Percentiles rank a stretch among this genome's conserved stretches.
These are phyloP conservation scores for Typhlomys cinereus DNA, from an alignment of 2,113 vertebrate species.

Conservation along the genomic window DNA sequence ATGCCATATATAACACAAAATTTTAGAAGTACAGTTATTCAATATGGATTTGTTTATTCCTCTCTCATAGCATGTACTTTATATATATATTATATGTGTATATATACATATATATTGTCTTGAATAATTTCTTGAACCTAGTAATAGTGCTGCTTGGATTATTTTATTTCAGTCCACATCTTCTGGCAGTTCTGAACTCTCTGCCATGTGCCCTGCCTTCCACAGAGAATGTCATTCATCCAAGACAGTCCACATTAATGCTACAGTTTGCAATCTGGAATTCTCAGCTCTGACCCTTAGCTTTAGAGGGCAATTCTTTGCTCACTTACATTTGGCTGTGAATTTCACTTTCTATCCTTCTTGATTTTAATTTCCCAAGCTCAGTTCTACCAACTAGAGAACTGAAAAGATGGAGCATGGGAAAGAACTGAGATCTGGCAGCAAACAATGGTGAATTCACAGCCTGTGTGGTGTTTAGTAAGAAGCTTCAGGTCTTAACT, in stretches of 20 bases:
- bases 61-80: neutral
- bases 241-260: neutral
- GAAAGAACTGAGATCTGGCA: neutral
- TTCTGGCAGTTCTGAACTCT: neutral
- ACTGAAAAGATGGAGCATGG: neutral
- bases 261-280: neutral
- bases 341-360: neutral
- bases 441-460: neutral
- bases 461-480: neutral
- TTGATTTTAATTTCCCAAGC: neutral
- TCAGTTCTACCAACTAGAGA: neutral
- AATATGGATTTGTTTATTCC: neutral
- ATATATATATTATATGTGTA: too few relatives aligned
- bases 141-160: neutral
- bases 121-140: too few relatives aligned
- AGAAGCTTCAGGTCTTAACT: neutral
- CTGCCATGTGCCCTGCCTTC: neutral
- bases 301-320: neutral
- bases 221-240: too few relatives aligned
- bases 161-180: neutral
- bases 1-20: too few relatives aligned
- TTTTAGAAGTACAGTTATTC: too few relatives aligned
- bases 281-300: neutral
- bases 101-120: neutral
- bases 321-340: neutral